Base-by-base conservation (phyloP, 2,888 invertebrate genomes). In the Criorhina ranunculi region DNA sequence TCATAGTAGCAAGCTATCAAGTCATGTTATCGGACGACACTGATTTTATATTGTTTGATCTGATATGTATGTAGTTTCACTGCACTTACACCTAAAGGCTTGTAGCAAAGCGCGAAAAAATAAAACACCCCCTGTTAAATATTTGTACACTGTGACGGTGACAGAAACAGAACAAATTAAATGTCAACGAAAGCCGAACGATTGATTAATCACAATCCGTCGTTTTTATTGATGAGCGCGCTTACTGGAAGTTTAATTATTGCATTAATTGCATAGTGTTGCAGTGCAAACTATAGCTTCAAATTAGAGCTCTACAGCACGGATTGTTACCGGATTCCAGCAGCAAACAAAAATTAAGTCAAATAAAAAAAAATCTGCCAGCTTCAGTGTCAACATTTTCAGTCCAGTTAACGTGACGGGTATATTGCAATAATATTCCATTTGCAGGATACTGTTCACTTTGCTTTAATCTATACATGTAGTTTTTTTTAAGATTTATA, bases 131-230 rank as follows among this genome's bases (percentile, higher is more conserved):
- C 40, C 29, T 35, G 33, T 29, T n/a, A 37, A 78, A 73, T 73
- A 66, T 80, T 66, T 73, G 73, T n/a, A 24, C 49, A 33, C 24
- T 49, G 42, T 67, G 59, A 75, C 59, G 53, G 19, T 46, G 75
- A 67, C 75, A 60, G 75, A 19, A 67, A 80, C 15, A 37, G 42
- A 44, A 66, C 60, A 60, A 80, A 80, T 80, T 80, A 81, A 81
- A 81, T 77, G 77, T 77, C 81, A 76, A 81, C 62, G 62, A 81
- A 77, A 55, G 51, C 69, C 70, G 69, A 77, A 76, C 69, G 76
- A 81, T 81, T 81, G 81, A 81, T 81, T 81, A 79, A 79, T 79
- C 76, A 69, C 62, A 76, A 81, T 81, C 81, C 69, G 62, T 66
- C 75, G 73, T 62, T 76, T 76, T 67, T 77, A 69, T 81, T 77